Evolutionary conservation across 2,797 vertebrate genomes (phyloP).

Genomic region (Nyctibius grandis): DNA sequence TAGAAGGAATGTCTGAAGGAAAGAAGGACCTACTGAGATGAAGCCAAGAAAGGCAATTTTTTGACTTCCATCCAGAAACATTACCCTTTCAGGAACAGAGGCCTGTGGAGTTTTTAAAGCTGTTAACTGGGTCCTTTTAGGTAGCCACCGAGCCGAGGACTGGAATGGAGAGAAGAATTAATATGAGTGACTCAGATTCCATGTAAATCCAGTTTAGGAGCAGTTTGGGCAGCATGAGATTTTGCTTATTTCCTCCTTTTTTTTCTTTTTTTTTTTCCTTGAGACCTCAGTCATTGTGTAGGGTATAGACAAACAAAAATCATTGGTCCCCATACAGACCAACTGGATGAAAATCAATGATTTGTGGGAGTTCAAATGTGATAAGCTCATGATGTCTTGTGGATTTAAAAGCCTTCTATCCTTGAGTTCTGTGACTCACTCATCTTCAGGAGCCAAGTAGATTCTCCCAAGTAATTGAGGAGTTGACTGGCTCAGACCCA

Average conservation of each 20-base stretch:
- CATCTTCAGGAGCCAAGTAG: not conserved
- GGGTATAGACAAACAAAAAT: not conserved
- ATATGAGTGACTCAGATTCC: not conserved
- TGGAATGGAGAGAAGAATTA: not conserved
- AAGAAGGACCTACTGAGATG: not conserved
- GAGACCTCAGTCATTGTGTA: not conserved
- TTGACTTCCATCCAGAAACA: not conserved
- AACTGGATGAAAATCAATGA: not conserved
- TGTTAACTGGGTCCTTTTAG: not conserved
- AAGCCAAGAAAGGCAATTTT: not conserved
- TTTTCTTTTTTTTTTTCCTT: not conserved
- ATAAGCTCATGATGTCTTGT: not conserved
- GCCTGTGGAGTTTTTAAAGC: not conserved
- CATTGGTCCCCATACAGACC: not conserved
- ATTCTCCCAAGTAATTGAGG: not conserved
- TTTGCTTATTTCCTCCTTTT: not conserved
- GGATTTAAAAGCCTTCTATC: not conserved
- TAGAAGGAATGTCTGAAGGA: slow-evolving; percentile 19
- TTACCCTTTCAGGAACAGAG: not conserved
- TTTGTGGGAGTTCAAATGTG: not conserved
- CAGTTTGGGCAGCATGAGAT: not conserved
- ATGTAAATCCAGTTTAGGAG: not conserved
- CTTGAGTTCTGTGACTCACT: not conserved
- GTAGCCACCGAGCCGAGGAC: not conserved
- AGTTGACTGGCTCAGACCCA: not conserved